Evolutionary conservation across 2,797 vertebrate species (phyloP), one percentile per base, ranked within the genome.

Genomic region (Emydoidea blandingii): DNA sequence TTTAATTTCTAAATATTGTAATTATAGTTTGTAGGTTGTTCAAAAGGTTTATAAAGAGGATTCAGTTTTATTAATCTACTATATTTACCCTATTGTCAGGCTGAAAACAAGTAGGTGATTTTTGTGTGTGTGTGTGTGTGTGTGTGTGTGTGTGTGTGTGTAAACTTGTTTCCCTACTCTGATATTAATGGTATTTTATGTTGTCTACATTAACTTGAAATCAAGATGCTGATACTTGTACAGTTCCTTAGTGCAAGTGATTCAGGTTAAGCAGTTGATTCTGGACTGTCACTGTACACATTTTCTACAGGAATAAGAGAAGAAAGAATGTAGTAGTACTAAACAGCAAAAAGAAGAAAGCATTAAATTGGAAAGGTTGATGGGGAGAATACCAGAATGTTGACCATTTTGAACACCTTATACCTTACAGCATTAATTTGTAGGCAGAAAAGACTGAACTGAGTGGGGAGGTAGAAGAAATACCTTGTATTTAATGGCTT

Each of bases 111-210:
- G 44, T 65, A 62, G 14, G 34, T n/a, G 34, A 62, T 29, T 29
- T 15, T 12, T 31, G 31, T 34, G 31, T 25, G 8, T 56, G 41
- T 44, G 41, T 41, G 41, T 41, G 41, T 41, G 41, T 41, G 41
- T 41, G 41, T 6, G 54, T 3, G 54, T 21, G 54, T 11, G 11
- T 2, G 4, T 12, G 31, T 15, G 49, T 14, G 49, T 5, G 18
- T 5, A 5, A n/a, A 68, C 34, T 37, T 34, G 59, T 62, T 62
- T 62, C 7, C 31, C 14, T 62, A 34, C 59, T 68, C n/a, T 19
- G 15, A n/a, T 68, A 79, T 93, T 87, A 84, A 95, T 85, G 81
- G 91, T 68, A 68, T 68, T 68, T 68, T 68, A 84, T 74, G 92
- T 86, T 85, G 44, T 83, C 89, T 76, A 76, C 8, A 4, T 93